Conservation (phyloP, 35 echinoderm and acorn worm species). For the Apostichopus parvimensis region DNA sequence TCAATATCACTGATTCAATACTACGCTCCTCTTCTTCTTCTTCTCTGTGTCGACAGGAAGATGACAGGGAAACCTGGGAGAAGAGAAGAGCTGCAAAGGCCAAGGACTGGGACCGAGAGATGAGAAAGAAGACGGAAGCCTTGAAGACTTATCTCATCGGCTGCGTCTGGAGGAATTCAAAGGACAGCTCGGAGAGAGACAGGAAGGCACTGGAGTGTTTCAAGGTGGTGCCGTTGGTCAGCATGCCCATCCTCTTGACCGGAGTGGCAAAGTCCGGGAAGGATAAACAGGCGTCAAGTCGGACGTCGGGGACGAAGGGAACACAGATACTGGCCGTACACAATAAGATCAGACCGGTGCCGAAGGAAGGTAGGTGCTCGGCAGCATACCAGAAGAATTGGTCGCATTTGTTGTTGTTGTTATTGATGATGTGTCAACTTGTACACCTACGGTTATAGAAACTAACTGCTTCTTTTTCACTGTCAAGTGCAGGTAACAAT, state of each 20-base stretch:
- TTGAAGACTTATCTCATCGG: slow-evolving; percentile 76
- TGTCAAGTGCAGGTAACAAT: too few relatives aligned
- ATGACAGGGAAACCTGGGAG: slow-evolving; percentile 76
- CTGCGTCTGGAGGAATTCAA: slow-evolving; percentile 57
- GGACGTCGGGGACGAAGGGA: background rate
- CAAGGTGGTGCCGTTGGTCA: slow-evolving; percentile 62
- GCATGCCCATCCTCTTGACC: slow-evolving; percentile 59
- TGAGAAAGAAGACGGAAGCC: slow-evolving; percentile 75
- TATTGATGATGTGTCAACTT: too few relatives aligned
- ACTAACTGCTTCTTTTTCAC: too few relatives aligned
- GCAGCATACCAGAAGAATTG: background rate
- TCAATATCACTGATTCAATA: too few relatives aligned
- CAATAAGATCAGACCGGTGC: slow-evolving; percentile 72
- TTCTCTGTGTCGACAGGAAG: slow-evolving; percentile 19
- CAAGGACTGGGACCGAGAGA: slow-evolving; percentile 84
- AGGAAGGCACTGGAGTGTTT: slow-evolving; percentile 61
- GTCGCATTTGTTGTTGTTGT: too few relatives aligned
- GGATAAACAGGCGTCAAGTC: background rate
- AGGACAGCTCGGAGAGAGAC: slow-evolving; percentile 5
- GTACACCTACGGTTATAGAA: too few relatives aligned
- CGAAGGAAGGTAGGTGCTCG: slow-evolving; percentile 67
- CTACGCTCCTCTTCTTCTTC: too few relatives aligned
- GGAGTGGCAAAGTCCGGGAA: slow-evolving; percentile 29
- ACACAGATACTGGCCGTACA: slow-evolving; percentile 42
- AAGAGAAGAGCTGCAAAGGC: slow-evolving; percentile 78